These are phyloP conservation scores for Limnephilus lunatus DNA, from an alignment of 2,888 invertebrate genomes.

Conservation along the genomic window DNA sequence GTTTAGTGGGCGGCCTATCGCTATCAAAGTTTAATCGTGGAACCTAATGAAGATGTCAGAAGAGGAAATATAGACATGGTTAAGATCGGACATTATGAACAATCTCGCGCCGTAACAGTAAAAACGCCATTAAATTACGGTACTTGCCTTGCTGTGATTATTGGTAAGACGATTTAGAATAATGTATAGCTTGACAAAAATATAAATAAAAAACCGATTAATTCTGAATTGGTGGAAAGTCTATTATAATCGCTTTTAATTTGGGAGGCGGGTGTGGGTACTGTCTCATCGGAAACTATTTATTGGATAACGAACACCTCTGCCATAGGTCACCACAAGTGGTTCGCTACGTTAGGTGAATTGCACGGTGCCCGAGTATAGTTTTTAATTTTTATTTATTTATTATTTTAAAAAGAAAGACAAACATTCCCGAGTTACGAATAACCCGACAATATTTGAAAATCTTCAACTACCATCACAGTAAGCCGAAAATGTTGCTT, in stretches of 20 bases:
- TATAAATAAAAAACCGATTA: background rate
- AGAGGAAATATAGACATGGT: constrained; percentile 15
- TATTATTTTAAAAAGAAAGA: too few species aligned
- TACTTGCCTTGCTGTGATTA: constrained; percentile 44
- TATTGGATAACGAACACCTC: too few species aligned
- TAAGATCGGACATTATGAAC: constrained; percentile 45
- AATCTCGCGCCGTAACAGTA: constrained; percentile 52
- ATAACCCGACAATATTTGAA: too few species aligned
- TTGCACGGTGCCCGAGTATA: too few species aligned
- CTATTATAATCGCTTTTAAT: background rate
- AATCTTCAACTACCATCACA: too few species aligned
- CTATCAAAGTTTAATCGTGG: constrained; percentile 9
- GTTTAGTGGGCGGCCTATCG: background rate
- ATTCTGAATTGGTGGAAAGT: background rate
- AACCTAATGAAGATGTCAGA: constrained; percentile 49
- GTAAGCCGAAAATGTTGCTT: too few species aligned
- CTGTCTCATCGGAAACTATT: too few species aligned
- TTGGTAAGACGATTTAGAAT: constrained; percentile 4
- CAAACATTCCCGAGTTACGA: too few species aligned
- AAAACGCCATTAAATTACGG: constrained; percentile 43
- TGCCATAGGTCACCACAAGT: too few species aligned
- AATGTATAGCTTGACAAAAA: background rate
- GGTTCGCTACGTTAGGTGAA: too few species aligned
- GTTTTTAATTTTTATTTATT: too few species aligned
- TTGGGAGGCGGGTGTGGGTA: too few species aligned